These are phyloP conservation scores for Schizothorax lantsangensis DNA, from an alignment of 2,797 vertebrate genomes.

Conservation along the genomic window DNA sequence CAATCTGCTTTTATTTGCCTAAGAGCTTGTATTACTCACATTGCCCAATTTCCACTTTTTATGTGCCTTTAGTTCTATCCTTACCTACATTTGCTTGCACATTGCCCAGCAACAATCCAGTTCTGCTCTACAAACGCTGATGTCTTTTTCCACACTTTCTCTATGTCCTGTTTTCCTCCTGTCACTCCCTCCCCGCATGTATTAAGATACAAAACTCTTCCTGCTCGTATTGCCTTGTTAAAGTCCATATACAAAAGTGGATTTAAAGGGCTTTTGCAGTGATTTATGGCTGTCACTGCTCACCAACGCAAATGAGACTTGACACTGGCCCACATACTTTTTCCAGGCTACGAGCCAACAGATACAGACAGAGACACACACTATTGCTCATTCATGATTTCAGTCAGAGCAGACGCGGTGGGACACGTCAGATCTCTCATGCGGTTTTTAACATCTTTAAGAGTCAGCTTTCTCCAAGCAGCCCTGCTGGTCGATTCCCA, in stretches of 20 bases:
- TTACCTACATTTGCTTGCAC: neutral
- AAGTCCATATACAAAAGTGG: conserved; percentile 47
- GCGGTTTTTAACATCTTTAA: conserved; percentile 49
- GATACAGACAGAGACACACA: conserved; percentile 57
- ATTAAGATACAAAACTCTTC: conserved; percentile 48
- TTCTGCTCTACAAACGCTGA: neutral
- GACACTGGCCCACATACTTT: conserved; percentile 57
- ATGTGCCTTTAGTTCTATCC: neutral
- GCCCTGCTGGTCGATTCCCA: conserved; percentile 8
- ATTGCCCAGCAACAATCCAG: conserved; percentile 16
- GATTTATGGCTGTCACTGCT: conserved; percentile 60
- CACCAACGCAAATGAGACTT: conserved; percentile 55
- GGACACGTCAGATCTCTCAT: conserved; percentile 44
- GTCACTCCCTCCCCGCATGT: conserved; percentile 16
- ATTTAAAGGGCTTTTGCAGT: conserved; percentile 42
- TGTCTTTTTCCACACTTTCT: conserved; percentile 50
- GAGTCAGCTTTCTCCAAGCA: conserved; percentile 41
- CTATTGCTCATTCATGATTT: conserved; percentile 68
- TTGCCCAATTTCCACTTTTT: neutral
- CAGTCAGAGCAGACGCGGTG: conserved; percentile 43
- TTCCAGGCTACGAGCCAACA: conserved; percentile 62
- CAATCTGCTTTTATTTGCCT: conserved; percentile 8
- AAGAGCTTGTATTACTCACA: conserved; percentile 3
- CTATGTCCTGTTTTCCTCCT: neutral
- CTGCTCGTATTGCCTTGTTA: conserved; percentile 41